Conservation (phyloP, 2,888 invertebrate genomes). For the Thymelicus sylvestris region DNA sequence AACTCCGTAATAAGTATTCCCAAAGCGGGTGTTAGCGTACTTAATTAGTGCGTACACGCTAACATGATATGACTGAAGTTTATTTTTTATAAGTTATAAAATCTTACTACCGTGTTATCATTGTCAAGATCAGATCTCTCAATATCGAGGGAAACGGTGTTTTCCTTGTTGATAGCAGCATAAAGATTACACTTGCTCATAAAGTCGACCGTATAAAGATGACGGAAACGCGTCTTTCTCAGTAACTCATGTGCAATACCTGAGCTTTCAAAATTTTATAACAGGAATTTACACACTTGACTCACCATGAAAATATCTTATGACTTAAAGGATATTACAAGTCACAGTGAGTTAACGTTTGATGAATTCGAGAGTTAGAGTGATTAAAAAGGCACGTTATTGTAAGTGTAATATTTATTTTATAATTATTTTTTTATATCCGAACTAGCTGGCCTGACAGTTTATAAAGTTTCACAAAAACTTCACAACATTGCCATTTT, state of each 20-base stretch:
- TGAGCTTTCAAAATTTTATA: conserved; percentile 48
- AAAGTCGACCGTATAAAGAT: conserved; percentile 51
- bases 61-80: neutral
- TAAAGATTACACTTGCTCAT: conserved; percentile 59
- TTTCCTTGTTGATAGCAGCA: conserved; percentile 55
- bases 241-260: conserved; percentile 48
- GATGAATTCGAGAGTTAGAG: no score
- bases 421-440: no score
- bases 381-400: no score
- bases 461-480: no score
- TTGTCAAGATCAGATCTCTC: conserved; percentile 49
- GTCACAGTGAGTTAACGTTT: no score
- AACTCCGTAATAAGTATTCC: conserved; percentile 45
- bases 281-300: conserved; percentile 51
- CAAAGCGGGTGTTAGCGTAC: conserved; percentile 46
- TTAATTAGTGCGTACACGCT: neutral
- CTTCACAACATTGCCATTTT: no score
- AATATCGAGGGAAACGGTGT: conserved; percentile 54
- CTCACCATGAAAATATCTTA: conserved; percentile 45
- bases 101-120: conserved; percentile 39
- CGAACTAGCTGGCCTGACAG: no score
- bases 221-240: conserved; percentile 58
- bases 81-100: conserved; percentile 1
- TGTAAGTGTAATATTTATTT: no score
- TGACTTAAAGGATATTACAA: no score